Evolutionary conservation across 2,888 invertebrate species (phyloP).

Genomic region (Neocrepidodera transversa): DNA sequence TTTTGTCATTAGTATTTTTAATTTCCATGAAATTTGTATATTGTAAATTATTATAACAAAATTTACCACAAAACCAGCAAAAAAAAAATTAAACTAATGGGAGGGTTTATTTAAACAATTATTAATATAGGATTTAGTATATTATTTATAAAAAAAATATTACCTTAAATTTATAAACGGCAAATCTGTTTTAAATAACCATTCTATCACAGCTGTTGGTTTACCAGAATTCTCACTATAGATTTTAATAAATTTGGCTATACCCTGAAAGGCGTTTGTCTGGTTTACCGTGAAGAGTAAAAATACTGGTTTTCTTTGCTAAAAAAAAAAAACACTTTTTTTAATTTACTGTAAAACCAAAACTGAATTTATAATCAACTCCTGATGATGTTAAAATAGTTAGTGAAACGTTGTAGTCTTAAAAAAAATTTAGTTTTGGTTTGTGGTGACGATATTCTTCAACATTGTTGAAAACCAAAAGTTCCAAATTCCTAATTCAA

Average conservation of each 20-base stretch:
- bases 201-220: conserved; percentile 18
- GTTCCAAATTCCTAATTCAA: no score
- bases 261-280: conserved; percentile 15
- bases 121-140: no score
- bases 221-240: neutral
- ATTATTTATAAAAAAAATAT: conserved; percentile 19
- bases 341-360: neutral
- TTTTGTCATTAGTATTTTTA: no score
- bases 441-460: no score
- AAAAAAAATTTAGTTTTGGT: neutral
- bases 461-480: no score
- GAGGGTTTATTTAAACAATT: no score
- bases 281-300: conserved; percentile 11
- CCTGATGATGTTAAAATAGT: no score
- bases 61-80: no score
- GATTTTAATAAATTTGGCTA: conserved; percentile 7
- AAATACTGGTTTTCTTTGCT: conserved; percentile 5
- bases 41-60: no score
- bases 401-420: neutral
- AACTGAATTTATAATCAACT: no score
- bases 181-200: conserved; percentile 7
- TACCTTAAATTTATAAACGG: conserved; percentile 13
- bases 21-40: no score
- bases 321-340: conserved; percentile 7
- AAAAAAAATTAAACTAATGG: no score